A percentile compares a stretch with the other conserved stretches of the same genome.
phyloP scores from a whole-genome alignment of 1,140 invertebrate species.

The Propsilocerus akamusi region DNA sequence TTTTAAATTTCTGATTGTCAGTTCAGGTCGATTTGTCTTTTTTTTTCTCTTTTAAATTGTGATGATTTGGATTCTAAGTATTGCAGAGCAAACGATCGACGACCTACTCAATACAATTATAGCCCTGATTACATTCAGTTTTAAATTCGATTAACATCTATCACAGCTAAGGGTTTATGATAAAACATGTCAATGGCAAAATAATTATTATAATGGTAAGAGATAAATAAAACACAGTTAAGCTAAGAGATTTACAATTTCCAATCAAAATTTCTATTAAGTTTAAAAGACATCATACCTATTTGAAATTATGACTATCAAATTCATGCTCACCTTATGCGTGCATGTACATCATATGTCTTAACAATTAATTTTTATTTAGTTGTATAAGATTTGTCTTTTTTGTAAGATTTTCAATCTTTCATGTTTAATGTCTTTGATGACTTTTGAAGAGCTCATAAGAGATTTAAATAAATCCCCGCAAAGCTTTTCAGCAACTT shows the following conservation, averaged over 20 bases:
- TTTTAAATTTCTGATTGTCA: background rate
- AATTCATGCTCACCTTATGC: no score
- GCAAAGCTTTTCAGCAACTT: background rate
- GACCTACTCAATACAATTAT: background rate
- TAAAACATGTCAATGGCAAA: no score
- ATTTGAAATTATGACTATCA: no score
- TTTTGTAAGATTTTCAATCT: slow-evolving; percentile 2
- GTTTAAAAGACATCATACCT: no score
- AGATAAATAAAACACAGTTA: background rate
- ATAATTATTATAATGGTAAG: no score
- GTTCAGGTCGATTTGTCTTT: no score
- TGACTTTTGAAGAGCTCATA: no score
- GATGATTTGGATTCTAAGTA: background rate
- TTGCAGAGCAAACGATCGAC: no score
- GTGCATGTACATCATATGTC: no score
- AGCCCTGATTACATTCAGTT: background rate
- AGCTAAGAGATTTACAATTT: no score
- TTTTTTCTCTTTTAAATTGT: background rate
- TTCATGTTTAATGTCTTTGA: background rate
- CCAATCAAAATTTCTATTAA: no score
- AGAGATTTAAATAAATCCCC: background rate
- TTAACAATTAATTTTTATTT: no score
- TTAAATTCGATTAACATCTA: background rate
- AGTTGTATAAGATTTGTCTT: slow-evolving; percentile 1
- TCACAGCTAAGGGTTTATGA: slow-evolving; percentile 2